Evolutionary conservation across 2,797 vertebrate genomes (phyloP), one percentile per base, ranked within the genome.

Genomic region (Setipinna tenuifilis): DNA sequence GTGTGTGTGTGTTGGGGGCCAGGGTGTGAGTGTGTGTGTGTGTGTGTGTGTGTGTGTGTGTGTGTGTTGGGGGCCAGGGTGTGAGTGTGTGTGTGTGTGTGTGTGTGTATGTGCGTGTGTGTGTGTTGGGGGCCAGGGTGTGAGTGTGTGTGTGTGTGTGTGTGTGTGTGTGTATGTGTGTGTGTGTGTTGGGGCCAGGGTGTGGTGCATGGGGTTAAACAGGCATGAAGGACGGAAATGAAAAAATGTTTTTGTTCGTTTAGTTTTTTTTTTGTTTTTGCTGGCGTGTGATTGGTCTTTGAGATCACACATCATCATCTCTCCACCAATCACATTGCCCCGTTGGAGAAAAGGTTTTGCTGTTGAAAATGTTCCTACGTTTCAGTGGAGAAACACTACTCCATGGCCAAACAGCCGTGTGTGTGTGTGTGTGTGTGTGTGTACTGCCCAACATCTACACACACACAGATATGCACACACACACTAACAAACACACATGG

Each of bases 31-130:
- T 41, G 35, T 41, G 35, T 41, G 35, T 41, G 35, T 5, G 35
- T 41, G 35, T 41, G 35, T 41, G 35, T 54, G 50, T 54, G 50
- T 54, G 50, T 54, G 28, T 71, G n/a, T 62, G n/a, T 62, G 61
- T 62, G n/a, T 62, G 61, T 23, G 68, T 35, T 31, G 12, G 0
- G 4, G 68, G n/a, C n/a, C n/a, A n/a, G n/a, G n/a, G n/a, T n/a
- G n/a, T n/a, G n/a, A n/a, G n/a, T n/a, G n/a, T n/a, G n/a, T n/a
- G n/a, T 54, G 50, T 54, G 50, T 54, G 50, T 54, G 28, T 71
- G 68, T 71, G 68, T 71, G 68, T 19, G 68, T 71, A n/a, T 71
- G 61, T 62, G 61, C 25, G n/a, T 62, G n/a, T 62, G 61, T 62
- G n/a, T 62, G 61, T 23, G 68, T 35, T 31, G 12, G 0, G 4